Evolutionary conservation across 1,140 invertebrate species (phyloP).

Genomic region (Heliconius himera): DNA sequence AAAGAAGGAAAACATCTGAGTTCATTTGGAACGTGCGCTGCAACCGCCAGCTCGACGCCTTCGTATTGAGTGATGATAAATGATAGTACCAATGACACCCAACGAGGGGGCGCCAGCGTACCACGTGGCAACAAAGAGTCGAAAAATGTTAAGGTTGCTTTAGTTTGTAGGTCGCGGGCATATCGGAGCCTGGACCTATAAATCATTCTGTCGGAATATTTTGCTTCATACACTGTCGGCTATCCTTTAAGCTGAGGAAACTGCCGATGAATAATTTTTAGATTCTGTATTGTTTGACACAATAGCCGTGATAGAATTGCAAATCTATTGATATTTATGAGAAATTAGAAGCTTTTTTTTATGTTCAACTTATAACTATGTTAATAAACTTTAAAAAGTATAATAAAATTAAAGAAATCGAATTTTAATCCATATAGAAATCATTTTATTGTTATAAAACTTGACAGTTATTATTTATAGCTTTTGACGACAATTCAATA

Average conservation of each 20-base stretch:
- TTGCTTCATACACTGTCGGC: slow-evolving; percentile 53
- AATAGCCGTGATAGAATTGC: neutral
- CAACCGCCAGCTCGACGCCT: slow-evolving; percentile 74
- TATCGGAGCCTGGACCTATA: slow-evolving; percentile 74
- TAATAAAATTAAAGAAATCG: too few species aligned
- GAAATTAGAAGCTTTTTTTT: too few species aligned
- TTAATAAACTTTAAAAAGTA: too few species aligned
- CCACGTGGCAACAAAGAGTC: slow-evolving; percentile 79
- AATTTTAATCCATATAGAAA: too few species aligned
- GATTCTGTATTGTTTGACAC: neutral
- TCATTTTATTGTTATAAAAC: too few species aligned
- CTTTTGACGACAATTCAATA: too few species aligned
- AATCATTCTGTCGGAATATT: slow-evolving; percentile 76
- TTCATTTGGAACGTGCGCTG: slow-evolving; percentile 44
- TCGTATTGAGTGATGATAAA: slow-evolving; percentile 78
- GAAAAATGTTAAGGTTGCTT: slow-evolving; percentile 78
- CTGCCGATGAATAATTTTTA: neutral
- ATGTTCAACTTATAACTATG: too few species aligned
- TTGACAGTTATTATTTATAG: too few species aligned
- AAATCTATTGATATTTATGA: neutral
- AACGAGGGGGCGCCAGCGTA: slow-evolving; percentile 60
- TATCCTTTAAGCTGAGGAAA: slow-evolving; percentile 19
- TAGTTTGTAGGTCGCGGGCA: slow-evolving; percentile 78
- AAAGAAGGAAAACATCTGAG: slow-evolving; percentile 21
- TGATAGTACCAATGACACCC: slow-evolving; percentile 73